Percentiles rank a stretch among this genome's conserved stretches.
Conservation (phyloP, 2,113 vertebrate genomes). For the Trachemys scripta region DNA sequence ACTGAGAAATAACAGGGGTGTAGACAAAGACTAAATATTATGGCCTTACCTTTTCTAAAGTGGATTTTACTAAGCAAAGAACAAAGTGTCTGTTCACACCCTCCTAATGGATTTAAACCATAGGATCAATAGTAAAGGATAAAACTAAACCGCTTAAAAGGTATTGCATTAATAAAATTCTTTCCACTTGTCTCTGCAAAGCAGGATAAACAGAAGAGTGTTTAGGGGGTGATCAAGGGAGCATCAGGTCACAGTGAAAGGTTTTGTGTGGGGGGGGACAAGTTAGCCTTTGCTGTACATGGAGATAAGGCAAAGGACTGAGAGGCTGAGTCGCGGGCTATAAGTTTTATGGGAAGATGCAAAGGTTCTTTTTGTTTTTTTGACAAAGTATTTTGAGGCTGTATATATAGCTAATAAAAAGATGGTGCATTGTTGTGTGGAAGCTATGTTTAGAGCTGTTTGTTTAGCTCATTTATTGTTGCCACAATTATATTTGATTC, state of each 20-base stretch:
- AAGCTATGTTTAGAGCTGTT: slow-evolving; percentile 42
- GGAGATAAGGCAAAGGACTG: slow-evolving; percentile 59
- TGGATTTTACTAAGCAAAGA: slow-evolving; percentile 41
- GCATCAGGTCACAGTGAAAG: slow-evolving; percentile 57
- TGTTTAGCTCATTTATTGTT: slow-evolving; percentile 60
- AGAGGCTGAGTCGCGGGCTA: slow-evolving; percentile 31
- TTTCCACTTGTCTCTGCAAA: slow-evolving; percentile 59
- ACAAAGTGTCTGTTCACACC: background rate
- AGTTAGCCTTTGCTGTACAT: slow-evolving; percentile 58
- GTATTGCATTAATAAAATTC: slow-evolving; percentile 60
- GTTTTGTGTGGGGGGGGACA: slow-evolving; percentile 47
- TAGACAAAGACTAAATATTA: background rate
- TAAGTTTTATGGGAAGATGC: slow-evolving; percentile 63
- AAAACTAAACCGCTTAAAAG: slow-evolving; percentile 70
- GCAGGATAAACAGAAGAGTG: slow-evolving; percentile 63
- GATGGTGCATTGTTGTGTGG: slow-evolving; percentile 53
- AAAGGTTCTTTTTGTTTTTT: slow-evolving; percentile 1
- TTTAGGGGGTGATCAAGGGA: slow-evolving; percentile 67
- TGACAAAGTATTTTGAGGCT: slow-evolving; percentile 67
- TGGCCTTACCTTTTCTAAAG: background rate
- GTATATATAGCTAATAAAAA: slow-evolving; percentile 69
- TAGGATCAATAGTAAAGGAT: slow-evolving; percentile 66
- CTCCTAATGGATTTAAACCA: slow-evolving; percentile 68
- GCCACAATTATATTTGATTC: slow-evolving; percentile 61
- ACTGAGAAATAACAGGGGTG: background rate